Percentiles rank a stretch among this genome's conserved stretches.
Conservation (phyloP, 2,888 invertebrate genomes). For the Blastobasis lacticolella region DNA sequence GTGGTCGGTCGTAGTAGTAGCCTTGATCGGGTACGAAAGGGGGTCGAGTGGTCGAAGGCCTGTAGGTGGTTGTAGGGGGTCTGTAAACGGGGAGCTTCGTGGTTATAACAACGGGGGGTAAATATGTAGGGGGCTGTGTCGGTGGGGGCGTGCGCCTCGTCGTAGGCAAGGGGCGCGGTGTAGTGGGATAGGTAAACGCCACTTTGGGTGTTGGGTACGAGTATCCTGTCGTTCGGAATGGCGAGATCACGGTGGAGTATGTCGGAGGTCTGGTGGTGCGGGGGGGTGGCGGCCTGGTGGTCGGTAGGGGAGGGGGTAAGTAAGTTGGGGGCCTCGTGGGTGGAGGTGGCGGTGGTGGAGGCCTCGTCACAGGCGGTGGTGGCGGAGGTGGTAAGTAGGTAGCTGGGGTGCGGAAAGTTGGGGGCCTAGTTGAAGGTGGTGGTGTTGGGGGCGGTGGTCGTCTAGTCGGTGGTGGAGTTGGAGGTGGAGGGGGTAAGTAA, state of each 20-base stretch:
- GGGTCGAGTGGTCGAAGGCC: constrained; percentile 41
- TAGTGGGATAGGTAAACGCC: constrained; percentile 8
- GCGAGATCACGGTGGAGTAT: constrained; percentile 11
- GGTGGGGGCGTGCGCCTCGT: constrained; percentile 22
- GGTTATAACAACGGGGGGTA: not conserved
- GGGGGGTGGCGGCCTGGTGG: constrained; percentile 16
- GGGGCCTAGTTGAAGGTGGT: constrained; percentile 15
- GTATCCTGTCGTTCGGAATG: constrained; percentile 16
- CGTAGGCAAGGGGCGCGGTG: constrained; percentile 10
- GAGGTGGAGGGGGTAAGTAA: constrained; percentile 11
- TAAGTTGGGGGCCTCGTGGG: constrained; percentile 1
- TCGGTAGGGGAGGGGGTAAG: constrained; percentile 16
- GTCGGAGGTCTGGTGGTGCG: constrained; percentile 8
- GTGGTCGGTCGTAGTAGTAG: constrained; percentile 62
- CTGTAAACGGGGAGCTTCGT: constrained; percentile 20
- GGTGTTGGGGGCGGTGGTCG: constrained; percentile 13
- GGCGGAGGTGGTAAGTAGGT: constrained; percentile 12
- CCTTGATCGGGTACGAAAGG: constrained; percentile 53
- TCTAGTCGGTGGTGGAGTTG: constrained; percentile 17
- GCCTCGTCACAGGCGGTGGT: constrained; percentile 16
- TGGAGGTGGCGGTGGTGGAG: constrained; percentile 15
- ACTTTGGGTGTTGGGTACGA: constrained; percentile 13
- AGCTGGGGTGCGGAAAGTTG: not conserved
- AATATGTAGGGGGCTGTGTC: constrained; percentile 19
- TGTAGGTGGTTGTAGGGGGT: constrained; percentile 27